Evolutionary conservation across 1,140 invertebrate genomes (phyloP).

Genomic region (Asobara japonica): DNA sequence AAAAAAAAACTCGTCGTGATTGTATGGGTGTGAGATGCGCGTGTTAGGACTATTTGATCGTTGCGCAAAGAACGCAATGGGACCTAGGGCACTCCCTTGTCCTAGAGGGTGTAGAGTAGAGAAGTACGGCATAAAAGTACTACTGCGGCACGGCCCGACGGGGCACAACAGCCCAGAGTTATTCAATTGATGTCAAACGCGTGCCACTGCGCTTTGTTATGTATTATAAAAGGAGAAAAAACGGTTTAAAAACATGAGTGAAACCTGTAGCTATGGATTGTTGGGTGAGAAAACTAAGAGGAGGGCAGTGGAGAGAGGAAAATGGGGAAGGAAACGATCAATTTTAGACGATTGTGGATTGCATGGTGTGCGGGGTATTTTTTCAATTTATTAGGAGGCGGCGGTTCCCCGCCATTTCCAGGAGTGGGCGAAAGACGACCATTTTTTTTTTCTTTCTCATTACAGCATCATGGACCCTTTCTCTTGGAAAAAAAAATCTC

Average conservation of each 20-base stretch:
- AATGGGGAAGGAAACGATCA: not conserved
- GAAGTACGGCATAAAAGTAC: not conserved
- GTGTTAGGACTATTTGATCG: not conserved
- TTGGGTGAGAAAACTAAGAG: not conserved
- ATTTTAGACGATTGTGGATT: too few species aligned
- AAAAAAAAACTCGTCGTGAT: slow-evolving; percentile 1
- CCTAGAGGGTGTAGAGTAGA: slow-evolving; percentile 16
- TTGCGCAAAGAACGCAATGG: not conserved
- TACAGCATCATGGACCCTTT: too few species aligned
- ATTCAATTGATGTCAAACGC: slow-evolving; percentile 33
- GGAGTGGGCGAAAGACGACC: too few species aligned
- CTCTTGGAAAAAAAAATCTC: too few species aligned
- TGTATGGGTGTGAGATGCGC: slow-evolving; percentile 6
- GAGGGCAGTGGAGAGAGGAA: not conserved
- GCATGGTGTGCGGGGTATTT: too few species aligned
- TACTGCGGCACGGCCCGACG: slow-evolving; percentile 17
- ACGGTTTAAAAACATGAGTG: slow-evolving; percentile 14
- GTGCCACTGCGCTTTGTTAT: slow-evolving; percentile 24
- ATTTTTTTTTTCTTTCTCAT: too few species aligned
- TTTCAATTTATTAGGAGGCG: too few species aligned
- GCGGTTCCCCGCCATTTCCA: too few species aligned
- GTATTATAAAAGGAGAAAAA: slow-evolving; percentile 18
- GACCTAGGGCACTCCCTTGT: slow-evolving; percentile 6
- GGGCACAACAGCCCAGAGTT: slow-evolving; percentile 8
- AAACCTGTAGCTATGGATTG: slow-evolving; percentile 22